Conservation (phyloP, 2,888 invertebrate genomes). For the Xestobium rufovillosum region DNA sequence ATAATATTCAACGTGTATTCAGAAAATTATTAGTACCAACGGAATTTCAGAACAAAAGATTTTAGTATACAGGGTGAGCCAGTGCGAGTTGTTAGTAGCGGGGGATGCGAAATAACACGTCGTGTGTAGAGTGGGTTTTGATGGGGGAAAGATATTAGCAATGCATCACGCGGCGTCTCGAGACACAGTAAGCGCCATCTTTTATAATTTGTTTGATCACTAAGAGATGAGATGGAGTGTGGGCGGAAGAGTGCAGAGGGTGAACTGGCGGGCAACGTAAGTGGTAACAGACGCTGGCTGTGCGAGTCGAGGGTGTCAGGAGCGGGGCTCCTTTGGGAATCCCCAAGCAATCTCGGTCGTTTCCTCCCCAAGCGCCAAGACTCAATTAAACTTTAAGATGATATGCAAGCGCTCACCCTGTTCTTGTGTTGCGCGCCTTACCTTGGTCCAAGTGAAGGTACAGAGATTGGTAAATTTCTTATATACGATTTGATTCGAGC, state of each 20-base stretch:
- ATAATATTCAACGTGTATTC: too few species aligned
- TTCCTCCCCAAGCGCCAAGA: constrained; percentile 49
- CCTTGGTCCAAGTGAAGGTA: too few species aligned
- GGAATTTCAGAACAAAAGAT: too few species aligned
- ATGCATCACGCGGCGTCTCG: constrained; percentile 24
- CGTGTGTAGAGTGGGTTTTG: constrained; percentile 16
- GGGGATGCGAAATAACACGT: neutral
- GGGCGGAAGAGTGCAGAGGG: constrained; percentile 27
- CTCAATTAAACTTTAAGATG: constrained; percentile 68
- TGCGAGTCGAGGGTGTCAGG: constrained; percentile 40
- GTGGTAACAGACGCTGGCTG: constrained; percentile 34
- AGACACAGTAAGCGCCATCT: constrained; percentile 38
- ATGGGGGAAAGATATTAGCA: constrained; percentile 23
- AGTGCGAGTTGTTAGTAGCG: neutral
- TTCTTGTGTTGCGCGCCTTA: too few species aligned
- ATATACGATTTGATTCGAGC: too few species aligned
- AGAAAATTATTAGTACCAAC: too few species aligned
- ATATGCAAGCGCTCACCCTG: constrained; percentile 48
- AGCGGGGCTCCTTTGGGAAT: constrained; percentile 44
- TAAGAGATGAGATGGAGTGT: constrained; percentile 29
- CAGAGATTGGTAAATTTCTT: too few species aligned
- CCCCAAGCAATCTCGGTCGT: constrained; percentile 40
- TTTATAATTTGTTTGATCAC: constrained; percentile 45
- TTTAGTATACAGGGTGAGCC: too few species aligned
- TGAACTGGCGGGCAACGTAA: constrained; percentile 27